phyloP scores from a whole-genome alignment of 2,888 invertebrate genomes.

The Aporophyla lueneburgensis region DNA sequence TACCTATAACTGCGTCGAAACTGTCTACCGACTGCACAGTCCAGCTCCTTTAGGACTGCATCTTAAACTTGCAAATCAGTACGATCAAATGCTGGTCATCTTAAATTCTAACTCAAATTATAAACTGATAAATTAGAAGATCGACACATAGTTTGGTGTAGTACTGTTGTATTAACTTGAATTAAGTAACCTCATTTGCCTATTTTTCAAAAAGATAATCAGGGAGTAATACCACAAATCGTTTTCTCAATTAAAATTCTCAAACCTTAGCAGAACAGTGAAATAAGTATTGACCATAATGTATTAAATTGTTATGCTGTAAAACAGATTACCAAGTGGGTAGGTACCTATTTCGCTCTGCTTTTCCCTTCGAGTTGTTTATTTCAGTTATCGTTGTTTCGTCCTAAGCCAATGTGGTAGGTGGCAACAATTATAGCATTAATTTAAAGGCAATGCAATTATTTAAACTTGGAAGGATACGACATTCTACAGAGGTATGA shows the following conservation, averaged over 20 bases:
- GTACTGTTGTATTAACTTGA: not conserved
- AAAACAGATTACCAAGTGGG: not conserved
- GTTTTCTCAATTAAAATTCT: conserved; percentile 25
- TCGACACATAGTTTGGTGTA: not conserved
- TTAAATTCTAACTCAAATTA: not conserved
- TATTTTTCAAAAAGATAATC: not conserved
- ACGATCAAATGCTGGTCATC: not conserved
- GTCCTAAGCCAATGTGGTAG: conserved; percentile 16
- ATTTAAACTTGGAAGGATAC: not conserved
- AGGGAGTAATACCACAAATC: not conserved
- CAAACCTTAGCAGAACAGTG: not conserved
- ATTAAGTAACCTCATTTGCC: not conserved
- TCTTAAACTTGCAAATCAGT: too few relatives aligned
- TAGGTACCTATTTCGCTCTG: conserved; percentile 31
- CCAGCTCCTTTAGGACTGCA: not conserved
- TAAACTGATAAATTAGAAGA: too few relatives aligned
- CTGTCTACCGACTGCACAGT: not conserved
- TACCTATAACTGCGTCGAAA: conserved; percentile 1
- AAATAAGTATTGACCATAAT: conserved; percentile 3
- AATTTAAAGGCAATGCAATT: not conserved
- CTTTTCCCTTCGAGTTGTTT: conserved; percentile 40
- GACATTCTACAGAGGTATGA: not conserved
- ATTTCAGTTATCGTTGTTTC: conserved; percentile 50
- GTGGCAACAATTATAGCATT: conserved; percentile 15
- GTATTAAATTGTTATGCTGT: not conserved